Evolutionary conservation across 1,140 invertebrate species (phyloP), one percentile per base, ranked within the genome.

Genomic region (Leptinotarsa lineolata): DNA sequence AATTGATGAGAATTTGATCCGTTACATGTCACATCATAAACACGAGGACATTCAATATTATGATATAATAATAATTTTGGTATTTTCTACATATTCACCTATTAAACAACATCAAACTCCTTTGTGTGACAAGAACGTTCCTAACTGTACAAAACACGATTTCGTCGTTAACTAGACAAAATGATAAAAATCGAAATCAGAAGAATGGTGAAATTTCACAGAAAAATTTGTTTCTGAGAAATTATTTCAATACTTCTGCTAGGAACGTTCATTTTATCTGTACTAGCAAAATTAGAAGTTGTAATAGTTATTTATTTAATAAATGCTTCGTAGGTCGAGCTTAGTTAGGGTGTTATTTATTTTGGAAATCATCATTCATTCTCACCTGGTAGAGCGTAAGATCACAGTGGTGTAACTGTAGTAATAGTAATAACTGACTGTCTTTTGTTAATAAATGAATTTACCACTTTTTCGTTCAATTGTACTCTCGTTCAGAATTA

Each of bases 301-400:
- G 67, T 48, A 68, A 68, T 68, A 68, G 67, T 68, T 68, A 58
- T 54, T 68, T 68, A 68, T 68, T 68, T 46, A 13, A 18, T 2
- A 68, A 68, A 15, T n/a, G 67, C 67, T 68, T 68, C 12, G 45
- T 68, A 68, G 48, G 67, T 58, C 67, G 45, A 54, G 64, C 64
- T 66, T 66, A 66, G n/a, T 66, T 54, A 54, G 48, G n/a, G 48
- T 54, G 48, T 54, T 54, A 16, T 39, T 39, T 39, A 39, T 39
- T 39, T 39, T 39, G 30, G 11, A 39, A 39, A 39, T 39, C 20
- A n/a, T 59, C 58, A 59, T 59, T 59, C 58, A 59, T 59, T 59
- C 20, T 59, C 58, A 59, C 20, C 58, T 59, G 16, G 58, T 59
- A 54, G 48, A 54, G 12, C n/a, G 48, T 54, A 39, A 11, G 30